Evolutionary conservation across 1,140 invertebrate species (phyloP), one percentile per base, ranked within the genome.

Genomic region (Eriocheir sinensis): DNA sequence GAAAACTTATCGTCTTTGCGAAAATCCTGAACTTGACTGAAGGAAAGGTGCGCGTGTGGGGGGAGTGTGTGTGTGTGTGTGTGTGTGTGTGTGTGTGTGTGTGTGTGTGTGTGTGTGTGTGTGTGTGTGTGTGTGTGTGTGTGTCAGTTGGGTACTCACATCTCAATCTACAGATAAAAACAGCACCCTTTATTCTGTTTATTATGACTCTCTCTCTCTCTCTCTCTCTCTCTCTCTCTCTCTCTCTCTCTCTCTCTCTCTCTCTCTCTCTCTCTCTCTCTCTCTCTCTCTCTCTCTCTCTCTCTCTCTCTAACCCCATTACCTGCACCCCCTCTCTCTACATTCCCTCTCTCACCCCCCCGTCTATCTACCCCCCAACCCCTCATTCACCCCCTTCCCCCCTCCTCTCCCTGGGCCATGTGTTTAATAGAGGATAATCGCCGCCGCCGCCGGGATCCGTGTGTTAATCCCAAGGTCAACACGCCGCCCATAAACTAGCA

Each of bases 401-500:
- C 15, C 44, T 48, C n/a, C 44, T 48, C 44, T 48, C 44, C 4
- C 44, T 72, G 0, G n/a, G 60, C 27, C 48, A 53, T 9, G 48
- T 9, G 85, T 36, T 8, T 89, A 89, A 89, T 89, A 44, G 40
- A 89, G 41, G 36, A 89, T 89, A 89, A 89, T 89, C 88, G 27
- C 41, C 9, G 12, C 30, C 27, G 88, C 40, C 88, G 48, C 38
- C 88, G 88, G 88, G 88, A 89, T 17, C 88, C n/a, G n/a, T 89
- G 88, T 44, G 34, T 27, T 89, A 89, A 89, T 89, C 12, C 48
- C 40, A 89, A 89, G 88, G 41, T 48, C 48, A 41, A 32, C 15
- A 41, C 40, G 88, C 2, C n/a, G 21, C 21, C 86, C 41, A 41
- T 89, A 89, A 89, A 89, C 38, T 32, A 44, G 38, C 32, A 48